Percentiles rank a stretch among this genome's conserved stretches.
Conservation (phyloP, 2,888 invertebrate species). For the Drosophila prostipennis region DNA sequence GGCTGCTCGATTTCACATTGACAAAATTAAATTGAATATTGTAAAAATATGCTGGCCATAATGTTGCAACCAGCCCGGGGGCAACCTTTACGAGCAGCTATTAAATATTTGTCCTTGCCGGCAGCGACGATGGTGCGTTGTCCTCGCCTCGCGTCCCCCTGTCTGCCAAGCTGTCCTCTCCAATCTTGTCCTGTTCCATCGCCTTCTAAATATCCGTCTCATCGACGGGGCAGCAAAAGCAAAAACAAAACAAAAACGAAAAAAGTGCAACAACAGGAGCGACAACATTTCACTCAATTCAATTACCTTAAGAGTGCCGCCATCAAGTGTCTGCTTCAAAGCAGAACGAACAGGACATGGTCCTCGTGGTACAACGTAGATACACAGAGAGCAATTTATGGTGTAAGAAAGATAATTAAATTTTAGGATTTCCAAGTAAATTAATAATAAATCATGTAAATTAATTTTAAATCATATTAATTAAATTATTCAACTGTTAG, state of each 20-base stretch:
- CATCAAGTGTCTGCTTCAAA: conserved; percentile 69
- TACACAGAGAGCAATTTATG: conserved; percentile 11
- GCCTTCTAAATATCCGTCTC: conserved; percentile 69
- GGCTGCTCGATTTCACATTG: conserved; percentile 50
- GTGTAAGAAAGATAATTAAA: neutral
- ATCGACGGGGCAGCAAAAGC: conserved; percentile 58
- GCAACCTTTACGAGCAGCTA: conserved; percentile 55
- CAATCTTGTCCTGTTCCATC: conserved; percentile 42
- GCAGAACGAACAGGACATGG: conserved; percentile 27
- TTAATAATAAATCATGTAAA: no score
- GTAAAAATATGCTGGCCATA: conserved; percentile 74
- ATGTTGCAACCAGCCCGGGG: conserved; percentile 54
- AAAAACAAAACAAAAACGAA: conserved; percentile 8
- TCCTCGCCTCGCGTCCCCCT: conserved; percentile 20
- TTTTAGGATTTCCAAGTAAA: neutral
- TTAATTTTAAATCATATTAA: no score
- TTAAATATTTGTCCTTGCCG: conserved; percentile 68
- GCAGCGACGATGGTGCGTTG: conserved; percentile 44
- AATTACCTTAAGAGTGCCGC: conserved; percentile 82
- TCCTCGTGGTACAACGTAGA: conserved; percentile 13
- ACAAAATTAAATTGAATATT: conserved; percentile 76
- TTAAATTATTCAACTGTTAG: no score
- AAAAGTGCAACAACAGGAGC: conserved; percentile 43
- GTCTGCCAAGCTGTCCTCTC: conserved; percentile 34
- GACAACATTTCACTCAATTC: conserved; percentile 81